phyloP scores from a whole-genome alignment of 2,888 invertebrate genomes.

The Pimpla rufipes region DNA sequence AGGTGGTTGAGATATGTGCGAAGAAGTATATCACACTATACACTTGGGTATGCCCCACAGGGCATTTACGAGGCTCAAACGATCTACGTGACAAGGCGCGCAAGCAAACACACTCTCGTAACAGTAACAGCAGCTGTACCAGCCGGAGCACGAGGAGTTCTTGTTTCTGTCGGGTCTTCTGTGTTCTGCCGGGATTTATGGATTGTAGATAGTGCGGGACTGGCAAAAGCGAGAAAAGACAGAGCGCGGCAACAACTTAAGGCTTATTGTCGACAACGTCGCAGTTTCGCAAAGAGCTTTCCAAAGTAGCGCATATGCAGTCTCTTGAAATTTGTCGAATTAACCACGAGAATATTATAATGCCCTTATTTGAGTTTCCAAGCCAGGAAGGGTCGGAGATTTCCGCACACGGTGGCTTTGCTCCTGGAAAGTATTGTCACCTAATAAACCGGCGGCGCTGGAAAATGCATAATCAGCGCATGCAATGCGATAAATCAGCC shows the following conservation, averaged over 20 bases:
- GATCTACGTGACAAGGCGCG: slow-evolving; percentile 67
- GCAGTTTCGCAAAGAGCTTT: background rate
- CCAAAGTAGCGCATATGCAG: background rate
- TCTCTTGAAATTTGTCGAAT: slow-evolving; percentile 46
- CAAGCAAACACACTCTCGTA: slow-evolving; percentile 55
- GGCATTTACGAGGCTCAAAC: slow-evolving; percentile 62
- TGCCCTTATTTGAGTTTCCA: background rate
- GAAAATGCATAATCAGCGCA: background rate
- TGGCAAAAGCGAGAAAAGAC: slow-evolving; percentile 22
- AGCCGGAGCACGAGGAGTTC: slow-evolving; percentile 32
- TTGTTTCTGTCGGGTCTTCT: slow-evolving; percentile 49
- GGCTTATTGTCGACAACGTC: slow-evolving; percentile 5
- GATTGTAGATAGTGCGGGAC: slow-evolving; percentile 30
- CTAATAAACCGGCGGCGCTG: background rate
- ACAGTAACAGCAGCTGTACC: slow-evolving; percentile 27
- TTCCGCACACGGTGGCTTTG: background rate
- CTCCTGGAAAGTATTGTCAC: background rate
- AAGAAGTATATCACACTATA: slow-evolving; percentile 19
- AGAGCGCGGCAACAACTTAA: slow-evolving; percentile 4
- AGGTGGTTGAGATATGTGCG: background rate
- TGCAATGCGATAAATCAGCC: no score
- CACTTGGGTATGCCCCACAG: slow-evolving; percentile 45
- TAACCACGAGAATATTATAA: slow-evolving; percentile 39
- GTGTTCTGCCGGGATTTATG: slow-evolving; percentile 40
- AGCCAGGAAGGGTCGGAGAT: background rate